Base-by-base conservation (phyloP, 2,113 vertebrate genomes). In the Microtus ochrogaster region DNA sequence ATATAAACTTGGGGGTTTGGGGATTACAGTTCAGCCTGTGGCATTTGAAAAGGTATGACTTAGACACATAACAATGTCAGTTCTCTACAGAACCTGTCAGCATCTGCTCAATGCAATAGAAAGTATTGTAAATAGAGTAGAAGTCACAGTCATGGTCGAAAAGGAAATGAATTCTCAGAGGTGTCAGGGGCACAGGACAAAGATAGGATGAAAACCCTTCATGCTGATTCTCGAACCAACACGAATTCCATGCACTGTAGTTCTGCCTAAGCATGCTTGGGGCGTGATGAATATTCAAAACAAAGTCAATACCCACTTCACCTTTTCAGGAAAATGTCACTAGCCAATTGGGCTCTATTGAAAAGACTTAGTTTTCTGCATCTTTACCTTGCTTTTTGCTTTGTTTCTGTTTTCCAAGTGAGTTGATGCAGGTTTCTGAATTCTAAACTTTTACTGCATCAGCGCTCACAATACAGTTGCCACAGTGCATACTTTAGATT, bases 251-350 rank as follows among this genome's bases (percentile, higher is more conserved):
- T 39, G 83, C 52, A 65, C 33, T 84, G 4, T 81, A 13, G 73
- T 91, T 94, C 84, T n/a, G 65, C 61, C 41, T 78, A 90, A 89
- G 79, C 10, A 82, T 94, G 72, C 16, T 55, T 52, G 41, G 30
- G n/a, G 94, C 52, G 24, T 3, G 33, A 70, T 74, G n/a, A 95
- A n/a, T 73, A 88, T 84, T 86, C 76, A 96, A 88, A 94, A 66
- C 26, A 93, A 96, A 94, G 85, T 89, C 93, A 95, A 86, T 70
- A 95, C 83, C 74, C 74, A 96, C 90, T 97, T 94, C 90, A 96
- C 73, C 33, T 89, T 94, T 94, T 70, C 10, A 77, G 58, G 11
- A 66, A 93, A 94, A 83, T 68, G 92, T 94, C 89, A 87, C 33
- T 52, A 73, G 68, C 95, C 93, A 39, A 19, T 58, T 33, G 61